Conservation (phyloP, 2,888 invertebrate genomes). For the Noctua fimbriata region DNA sequence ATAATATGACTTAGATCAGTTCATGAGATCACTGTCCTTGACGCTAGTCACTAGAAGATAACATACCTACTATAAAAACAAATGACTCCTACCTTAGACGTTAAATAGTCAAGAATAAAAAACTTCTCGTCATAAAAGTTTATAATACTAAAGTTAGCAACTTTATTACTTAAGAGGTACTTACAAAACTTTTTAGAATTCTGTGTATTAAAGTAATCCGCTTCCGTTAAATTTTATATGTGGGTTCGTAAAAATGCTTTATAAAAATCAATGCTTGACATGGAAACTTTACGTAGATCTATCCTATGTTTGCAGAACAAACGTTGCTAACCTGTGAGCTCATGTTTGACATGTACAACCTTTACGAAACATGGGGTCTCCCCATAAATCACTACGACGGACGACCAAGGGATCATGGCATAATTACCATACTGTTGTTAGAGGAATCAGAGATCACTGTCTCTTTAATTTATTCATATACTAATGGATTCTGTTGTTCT, state of each 20-base stretch:
- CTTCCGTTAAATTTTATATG: slow-evolving; percentile 24
- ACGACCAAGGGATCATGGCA: slow-evolving; percentile 35
- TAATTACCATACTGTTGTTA: slow-evolving; percentile 35
- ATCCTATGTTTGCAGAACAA: slow-evolving; percentile 17
- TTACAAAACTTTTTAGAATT: slow-evolving; percentile 45
- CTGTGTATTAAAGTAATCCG: slow-evolving; percentile 28
- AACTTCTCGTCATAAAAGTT: slow-evolving; percentile 59
- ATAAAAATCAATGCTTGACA: not conserved
- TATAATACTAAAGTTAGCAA: slow-evolving; percentile 46
- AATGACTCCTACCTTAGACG: slow-evolving; percentile 22
- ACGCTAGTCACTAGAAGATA: not conserved
- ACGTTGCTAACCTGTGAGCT: slow-evolving; percentile 12
- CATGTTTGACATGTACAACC: slow-evolving; percentile 42
- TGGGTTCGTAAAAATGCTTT: slow-evolving; percentile 2
- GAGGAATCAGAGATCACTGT: slow-evolving; percentile 20
- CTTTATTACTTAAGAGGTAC: slow-evolving; percentile 48
- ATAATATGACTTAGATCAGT: not conserved
- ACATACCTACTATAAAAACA: slow-evolving; percentile 22
- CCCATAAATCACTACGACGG: slow-evolving; percentile 43
- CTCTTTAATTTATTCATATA: slow-evolving; percentile 29
- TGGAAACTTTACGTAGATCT: not conserved
- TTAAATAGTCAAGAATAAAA: slow-evolving; percentile 50
- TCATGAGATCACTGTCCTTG: not conserved
- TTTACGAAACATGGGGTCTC: slow-evolving; percentile 30
- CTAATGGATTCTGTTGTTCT: slow-evolving; percentile 12